A percentile compares a stretch with the other conserved stretches of the same genome.
Evolutionary conservation across 1,140 invertebrate species (phyloP).

Genomic region (Apocrypta bakeri): DNA sequence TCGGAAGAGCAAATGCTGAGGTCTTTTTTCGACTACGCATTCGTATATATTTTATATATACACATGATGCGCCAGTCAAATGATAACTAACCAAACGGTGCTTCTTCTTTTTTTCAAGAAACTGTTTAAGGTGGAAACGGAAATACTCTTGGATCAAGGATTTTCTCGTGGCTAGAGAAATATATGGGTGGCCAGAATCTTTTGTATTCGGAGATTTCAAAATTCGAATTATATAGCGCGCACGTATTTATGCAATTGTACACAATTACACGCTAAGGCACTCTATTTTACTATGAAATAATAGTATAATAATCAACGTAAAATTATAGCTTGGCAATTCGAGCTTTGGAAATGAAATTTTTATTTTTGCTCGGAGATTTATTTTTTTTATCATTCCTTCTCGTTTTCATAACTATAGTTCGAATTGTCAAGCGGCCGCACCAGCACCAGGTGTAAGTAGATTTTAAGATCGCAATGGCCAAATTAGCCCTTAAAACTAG

Average conservation of each 20-base stretch:
- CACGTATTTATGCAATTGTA: slow-evolving; percentile 35
- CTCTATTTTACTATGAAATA: slow-evolving; percentile 28
- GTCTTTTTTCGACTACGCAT: not conserved
- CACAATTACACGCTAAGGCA: slow-evolving; percentile 24
- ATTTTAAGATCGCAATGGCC: slow-evolving; percentile 28
- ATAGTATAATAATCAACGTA: slow-evolving; percentile 14
- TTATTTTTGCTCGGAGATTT: slow-evolving; percentile 3
- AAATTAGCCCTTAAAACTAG: slow-evolving; percentile 16
- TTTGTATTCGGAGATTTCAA: not conserved
- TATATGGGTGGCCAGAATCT: not conserved
- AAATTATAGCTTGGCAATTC: no score
- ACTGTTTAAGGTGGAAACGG: slow-evolving; percentile 5
- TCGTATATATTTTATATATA: not conserved
- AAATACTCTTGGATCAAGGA: slow-evolving; percentile 15
- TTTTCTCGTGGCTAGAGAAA: not conserved
- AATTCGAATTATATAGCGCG: slow-evolving; percentile 16
- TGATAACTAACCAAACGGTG: not conserved
- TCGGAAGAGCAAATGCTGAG: not conserved
- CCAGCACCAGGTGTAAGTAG: slow-evolving; percentile 26
- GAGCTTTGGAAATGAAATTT: not conserved
- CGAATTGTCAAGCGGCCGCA: not conserved
- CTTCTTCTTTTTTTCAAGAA: slow-evolving; percentile 10
- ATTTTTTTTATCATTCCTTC: not conserved
- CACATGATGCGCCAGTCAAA: not conserved
- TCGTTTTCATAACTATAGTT: not conserved